Evolutionary conservation across 53 echinoderm and acorn worm genomes (phyloP).

Genomic region (Paracentrotus lividus): DNA sequence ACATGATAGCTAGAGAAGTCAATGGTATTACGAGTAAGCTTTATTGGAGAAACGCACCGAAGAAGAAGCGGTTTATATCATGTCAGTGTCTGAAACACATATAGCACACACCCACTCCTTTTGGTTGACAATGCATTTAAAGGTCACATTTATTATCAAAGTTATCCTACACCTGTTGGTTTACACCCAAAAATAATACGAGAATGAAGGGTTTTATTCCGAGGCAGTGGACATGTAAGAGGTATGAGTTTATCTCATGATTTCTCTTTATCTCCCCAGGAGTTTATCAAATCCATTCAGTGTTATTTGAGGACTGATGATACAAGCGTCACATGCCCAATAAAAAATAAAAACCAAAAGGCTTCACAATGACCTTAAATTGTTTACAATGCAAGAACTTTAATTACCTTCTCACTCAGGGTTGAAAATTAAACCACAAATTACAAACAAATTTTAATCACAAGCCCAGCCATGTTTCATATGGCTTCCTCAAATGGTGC

Average conservation of each 20-base stretch:
- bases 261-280: not conserved
- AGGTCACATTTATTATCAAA: conserved; percentile 50
- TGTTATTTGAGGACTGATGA: not conserved
- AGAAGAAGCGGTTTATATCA: not conserved
- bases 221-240: not conserved
- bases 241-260: not conserved
- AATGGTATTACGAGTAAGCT: not conserved
- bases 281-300: not conserved
- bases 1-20: not conserved
- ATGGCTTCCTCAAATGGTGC: no score
- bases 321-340: not conserved
- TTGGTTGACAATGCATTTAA: not conserved
- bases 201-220: not conserved
- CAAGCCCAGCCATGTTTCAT: no score
- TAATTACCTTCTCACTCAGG: not conserved
- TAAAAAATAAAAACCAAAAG: not conserved
- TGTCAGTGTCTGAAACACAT: not conserved
- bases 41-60: not conserved
- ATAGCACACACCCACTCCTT: conserved; percentile 17
- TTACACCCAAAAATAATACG: not conserved
- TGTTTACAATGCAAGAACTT: not conserved
- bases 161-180: conserved; percentile 47
- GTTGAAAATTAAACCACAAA: not conserved
- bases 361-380: not conserved
- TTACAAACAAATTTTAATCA: no score